Conservation (phyloP, 2,797 vertebrate species). For the Myiotriccus ornatus region DNA sequence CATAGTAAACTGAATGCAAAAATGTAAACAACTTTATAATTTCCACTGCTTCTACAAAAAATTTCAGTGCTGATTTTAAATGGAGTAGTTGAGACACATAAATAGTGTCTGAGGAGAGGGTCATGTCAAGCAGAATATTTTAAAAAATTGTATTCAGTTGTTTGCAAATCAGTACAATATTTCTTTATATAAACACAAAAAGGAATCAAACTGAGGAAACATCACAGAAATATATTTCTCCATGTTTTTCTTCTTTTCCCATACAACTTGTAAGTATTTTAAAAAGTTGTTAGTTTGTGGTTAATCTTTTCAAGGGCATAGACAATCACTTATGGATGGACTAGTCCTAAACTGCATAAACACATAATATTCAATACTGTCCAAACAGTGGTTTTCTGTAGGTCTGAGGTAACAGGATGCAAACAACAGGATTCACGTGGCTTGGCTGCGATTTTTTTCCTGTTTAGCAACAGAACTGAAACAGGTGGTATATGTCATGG, state of each 20-base stretch:
- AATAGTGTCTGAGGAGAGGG: background rate
- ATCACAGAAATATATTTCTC: background rate
- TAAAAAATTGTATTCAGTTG: conserved; percentile 26
- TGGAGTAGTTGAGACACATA: conserved; percentile 1
- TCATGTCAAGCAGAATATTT: background rate
- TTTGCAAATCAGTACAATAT: background rate
- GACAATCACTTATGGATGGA: background rate
- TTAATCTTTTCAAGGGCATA: background rate
- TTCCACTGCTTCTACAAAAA: background rate
- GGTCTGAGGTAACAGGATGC: background rate
- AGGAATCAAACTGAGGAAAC: background rate
- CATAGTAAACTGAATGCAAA: background rate
- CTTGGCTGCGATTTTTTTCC: background rate
- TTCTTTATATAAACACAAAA: background rate
- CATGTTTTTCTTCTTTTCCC: background rate
- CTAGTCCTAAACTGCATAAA: background rate
- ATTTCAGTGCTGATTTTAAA: background rate
- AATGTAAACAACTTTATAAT: background rate
- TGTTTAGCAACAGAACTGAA: background rate
- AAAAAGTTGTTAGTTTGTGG: background rate
- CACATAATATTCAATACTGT: rapidly evolving
- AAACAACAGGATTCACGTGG: background rate
- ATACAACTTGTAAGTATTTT: background rate
- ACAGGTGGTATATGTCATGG: background rate
- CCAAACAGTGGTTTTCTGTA: background rate